Evolutionary conservation across 35 echinoderm and acorn worm genomes (phyloP).

Genomic region (Nesometra sesokonis): DNA sequence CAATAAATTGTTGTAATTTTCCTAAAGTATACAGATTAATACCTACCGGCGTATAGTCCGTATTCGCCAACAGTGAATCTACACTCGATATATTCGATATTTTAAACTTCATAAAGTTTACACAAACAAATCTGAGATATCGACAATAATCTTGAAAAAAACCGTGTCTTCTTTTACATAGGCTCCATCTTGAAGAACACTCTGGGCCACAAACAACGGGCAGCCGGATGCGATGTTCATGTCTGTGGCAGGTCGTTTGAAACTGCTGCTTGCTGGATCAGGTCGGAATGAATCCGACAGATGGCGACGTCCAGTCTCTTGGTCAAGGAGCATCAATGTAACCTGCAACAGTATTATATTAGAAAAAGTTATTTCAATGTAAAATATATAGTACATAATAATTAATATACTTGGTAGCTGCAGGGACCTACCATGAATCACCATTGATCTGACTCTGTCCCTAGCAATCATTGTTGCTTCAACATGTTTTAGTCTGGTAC

Average conservation of each 20-base stretch:
- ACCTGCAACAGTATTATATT: slow-evolving; percentile 21
- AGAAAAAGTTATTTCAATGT: no score
- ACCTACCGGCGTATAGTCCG: no score
- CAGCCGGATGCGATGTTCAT: slow-evolving; percentile 99
- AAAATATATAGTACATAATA: no score
- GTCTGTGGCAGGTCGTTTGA: slow-evolving; percentile 66
- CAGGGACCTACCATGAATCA: no score
- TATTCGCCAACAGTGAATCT: no score
- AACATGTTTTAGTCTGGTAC: no score
- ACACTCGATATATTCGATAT: no score
- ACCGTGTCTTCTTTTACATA: slow-evolving; percentile 85
- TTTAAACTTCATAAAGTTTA: background rate
- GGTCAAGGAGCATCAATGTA: slow-evolving; percentile 84
- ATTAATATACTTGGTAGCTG: no score
- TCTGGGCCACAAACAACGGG: slow-evolving; percentile 77
- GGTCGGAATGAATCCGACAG: slow-evolving; percentile 81
- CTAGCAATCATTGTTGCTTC: no score
- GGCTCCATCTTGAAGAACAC: slow-evolving; percentile 30
- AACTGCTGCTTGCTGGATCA: slow-evolving; percentile 75
- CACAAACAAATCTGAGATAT: slow-evolving; percentile 42
- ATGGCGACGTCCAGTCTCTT: slow-evolving; percentile 58
- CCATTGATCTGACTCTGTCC: no score
- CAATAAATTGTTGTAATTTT: no score
- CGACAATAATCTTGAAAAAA: slow-evolving; percentile 81
- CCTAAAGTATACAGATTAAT: no score